phyloP scores from a whole-genome alignment of 30 jellyfish, hydroid and myxozoan species.

The Chrysaora quinquecirrha region DNA sequence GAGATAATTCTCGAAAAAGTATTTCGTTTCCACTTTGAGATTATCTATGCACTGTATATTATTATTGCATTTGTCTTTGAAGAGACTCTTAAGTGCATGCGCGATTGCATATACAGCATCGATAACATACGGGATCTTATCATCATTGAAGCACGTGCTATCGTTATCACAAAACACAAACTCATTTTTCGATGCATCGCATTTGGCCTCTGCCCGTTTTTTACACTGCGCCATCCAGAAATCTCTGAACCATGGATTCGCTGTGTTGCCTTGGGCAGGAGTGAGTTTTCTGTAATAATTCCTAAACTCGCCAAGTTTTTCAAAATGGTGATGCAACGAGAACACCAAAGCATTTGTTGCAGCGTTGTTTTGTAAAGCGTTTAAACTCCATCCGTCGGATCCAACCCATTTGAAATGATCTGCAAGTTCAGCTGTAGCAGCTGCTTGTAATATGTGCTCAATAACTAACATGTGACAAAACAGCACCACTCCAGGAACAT shows the following conservation, averaged over 20 bases:
- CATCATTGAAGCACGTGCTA: slow-evolving; percentile 73
- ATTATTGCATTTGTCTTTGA: slow-evolving; percentile 33
- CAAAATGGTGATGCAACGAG: slow-evolving; percentile 57
- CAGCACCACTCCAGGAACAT: slow-evolving; percentile 75
- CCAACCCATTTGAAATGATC: slow-evolving; percentile 64
- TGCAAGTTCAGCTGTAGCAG: background rate
- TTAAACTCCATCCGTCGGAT: slow-evolving; percentile 76
- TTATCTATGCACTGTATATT: slow-evolving; percentile 7
- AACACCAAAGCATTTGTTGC: slow-evolving; percentile 51
- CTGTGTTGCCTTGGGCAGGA: slow-evolving; percentile 44
- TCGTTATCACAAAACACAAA: slow-evolving; percentile 59
- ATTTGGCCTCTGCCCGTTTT: slow-evolving; percentile 15
- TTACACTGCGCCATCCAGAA: slow-evolving; percentile 72
- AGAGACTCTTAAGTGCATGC: slow-evolving; percentile 63
- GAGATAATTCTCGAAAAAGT: slow-evolving; percentile 45
- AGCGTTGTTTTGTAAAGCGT: slow-evolving; percentile 9
- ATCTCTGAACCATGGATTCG: slow-evolving; percentile 76
- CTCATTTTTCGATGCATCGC: background rate
- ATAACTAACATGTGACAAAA: slow-evolving; percentile 78
- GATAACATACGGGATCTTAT: slow-evolving; percentile 76
- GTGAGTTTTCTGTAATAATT: slow-evolving; percentile 44
- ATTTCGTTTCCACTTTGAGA: slow-evolving; percentile 32
- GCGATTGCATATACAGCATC: slow-evolving; percentile 93
- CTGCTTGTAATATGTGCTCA: slow-evolving; percentile 42
- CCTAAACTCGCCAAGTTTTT: slow-evolving; percentile 45